Evolutionary conservation across 2,113 vertebrate genomes (phyloP).

Genomic region (Planiliza haematocheilus): DNA sequence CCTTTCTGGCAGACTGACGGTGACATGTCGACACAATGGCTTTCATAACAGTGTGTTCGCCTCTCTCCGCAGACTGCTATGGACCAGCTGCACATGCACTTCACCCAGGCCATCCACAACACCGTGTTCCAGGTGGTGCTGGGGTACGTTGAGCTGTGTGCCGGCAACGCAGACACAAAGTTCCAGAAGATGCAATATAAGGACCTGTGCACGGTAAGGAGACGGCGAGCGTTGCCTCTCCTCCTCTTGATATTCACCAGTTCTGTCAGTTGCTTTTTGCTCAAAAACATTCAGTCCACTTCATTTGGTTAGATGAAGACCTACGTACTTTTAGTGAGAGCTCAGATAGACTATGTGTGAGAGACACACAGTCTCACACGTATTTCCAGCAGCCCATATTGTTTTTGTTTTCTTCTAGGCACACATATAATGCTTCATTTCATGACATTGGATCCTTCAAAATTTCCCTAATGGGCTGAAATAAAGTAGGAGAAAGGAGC

Average conservation of each 20-base stretch:
- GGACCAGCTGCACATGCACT: constrained; percentile 99
- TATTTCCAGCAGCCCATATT: background rate
- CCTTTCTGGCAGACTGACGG: constrained; percentile 23
- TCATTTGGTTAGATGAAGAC: constrained; percentile 3
- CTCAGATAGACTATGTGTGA: constrained; percentile 8
- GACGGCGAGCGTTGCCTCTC: background rate
- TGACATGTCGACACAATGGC: constrained; percentile 32
- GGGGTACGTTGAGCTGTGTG: constrained; percentile 97
- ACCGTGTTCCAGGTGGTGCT: constrained; percentile 98
- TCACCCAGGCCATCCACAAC: constrained; percentile 99
- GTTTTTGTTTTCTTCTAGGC: constrained; percentile 17
- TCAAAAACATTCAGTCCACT: background rate
- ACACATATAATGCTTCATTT: constrained; percentile 42
- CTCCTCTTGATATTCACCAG: background rate
- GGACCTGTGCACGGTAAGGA: constrained; percentile 94
- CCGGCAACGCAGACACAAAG: constrained; percentile 96
- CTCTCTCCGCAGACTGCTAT: constrained; percentile 91
- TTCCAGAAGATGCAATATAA: constrained; percentile 99
- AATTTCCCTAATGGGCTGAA: constrained; percentile 38
- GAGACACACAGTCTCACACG: background rate
- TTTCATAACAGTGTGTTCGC: constrained; percentile 39
- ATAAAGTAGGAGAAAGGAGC: constrained; percentile 18
- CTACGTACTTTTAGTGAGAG: background rate
- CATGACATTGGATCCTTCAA: constrained; percentile 27
- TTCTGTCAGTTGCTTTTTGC: constrained; percentile 1